Base-by-base conservation (phyloP, 2,113 vertebrate genomes). In the Lipophrys pholis region DNA sequence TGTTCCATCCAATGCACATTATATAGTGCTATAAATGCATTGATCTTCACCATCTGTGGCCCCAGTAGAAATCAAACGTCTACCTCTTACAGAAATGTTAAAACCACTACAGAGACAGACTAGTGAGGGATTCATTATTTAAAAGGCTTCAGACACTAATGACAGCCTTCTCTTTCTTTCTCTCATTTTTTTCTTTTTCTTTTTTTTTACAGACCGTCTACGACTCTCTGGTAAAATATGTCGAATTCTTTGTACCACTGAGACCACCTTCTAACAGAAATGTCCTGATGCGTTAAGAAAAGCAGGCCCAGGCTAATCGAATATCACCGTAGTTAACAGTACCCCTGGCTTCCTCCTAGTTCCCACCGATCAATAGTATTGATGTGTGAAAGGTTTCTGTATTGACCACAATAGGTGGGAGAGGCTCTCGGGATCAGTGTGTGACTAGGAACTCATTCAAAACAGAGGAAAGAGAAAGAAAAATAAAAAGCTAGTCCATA, bases 361-460 rank as follows among this genome's bases (percentile, higher is more conserved):
- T 82, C 79, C 70, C 73, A 61, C 62, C 60, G 30, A 76, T 93
- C 91, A 81, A 92, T 93, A 86, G 38, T 86, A 92, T 92, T 82
- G 92, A 93, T 74, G 83, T 78, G 89, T 89, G 86, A 92, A 93
- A 93, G 92, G 91, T 92, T 93, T 90, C 83, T 65, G 73, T 91
- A 93, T 93, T 76, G 91, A 93, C 86, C 81, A 76, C 70, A 35
- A 88, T 86, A 76, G 84, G 88, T 60, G 57, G 67, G 85, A 88
- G 80, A 89, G 82, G 82, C 84, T 89, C 87, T 72, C 78, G 86
- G 89, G 88, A 87, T 88, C 64, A 54, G 78, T 86, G 82, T 43
- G 57, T 76, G 82, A 89, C 83, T 79, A 71, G 73, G 76, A 88
- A 84, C 77, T 85, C 80, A 67, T 76, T 90, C 80, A 83, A 68